These are phyloP conservation scores for Channa argus DNA, from an alignment of 2,113 vertebrate species.

Conservation along the genomic window DNA sequence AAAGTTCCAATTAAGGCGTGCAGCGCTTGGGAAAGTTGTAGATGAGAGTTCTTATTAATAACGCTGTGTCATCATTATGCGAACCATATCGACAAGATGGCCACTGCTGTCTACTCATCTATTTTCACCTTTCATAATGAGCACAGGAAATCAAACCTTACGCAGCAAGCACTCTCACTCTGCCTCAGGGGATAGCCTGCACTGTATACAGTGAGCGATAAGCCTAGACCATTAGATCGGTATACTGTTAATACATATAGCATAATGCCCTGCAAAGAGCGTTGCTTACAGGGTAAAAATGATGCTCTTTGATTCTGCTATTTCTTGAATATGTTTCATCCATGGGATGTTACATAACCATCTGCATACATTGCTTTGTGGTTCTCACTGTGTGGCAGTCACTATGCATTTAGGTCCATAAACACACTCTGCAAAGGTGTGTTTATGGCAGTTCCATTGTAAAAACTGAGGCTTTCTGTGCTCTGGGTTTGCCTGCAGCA, in stretches of 20 bases:
- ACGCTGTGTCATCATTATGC: slow-evolving; percentile 53
- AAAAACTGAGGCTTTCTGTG: slow-evolving; percentile 9
- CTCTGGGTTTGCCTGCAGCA: neutral
- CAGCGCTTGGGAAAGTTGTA: slow-evolving; percentile 7
- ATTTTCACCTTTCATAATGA: slow-evolving; percentile 72
- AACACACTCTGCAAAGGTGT: slow-evolving; percentile 36
- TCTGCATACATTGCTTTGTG: slow-evolving; percentile 28
- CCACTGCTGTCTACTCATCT: slow-evolving; percentile 61
- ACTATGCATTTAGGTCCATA: slow-evolving; percentile 30
- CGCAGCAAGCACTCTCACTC: slow-evolving; percentile 46
- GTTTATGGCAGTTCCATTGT: slow-evolving; percentile 22
- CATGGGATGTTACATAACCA: slow-evolving; percentile 10
- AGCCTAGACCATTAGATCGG: slow-evolving; percentile 39
- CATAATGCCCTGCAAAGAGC: slow-evolving; percentile 26
- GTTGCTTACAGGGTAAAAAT: slow-evolving; percentile 31
- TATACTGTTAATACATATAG: slow-evolving; percentile 17
- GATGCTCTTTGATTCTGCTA: slow-evolving; percentile 14
- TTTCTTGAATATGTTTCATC: slow-evolving; percentile 21
- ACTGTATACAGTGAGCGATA: slow-evolving; percentile 23
- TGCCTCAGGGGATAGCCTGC: slow-evolving; percentile 28
- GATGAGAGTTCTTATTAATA: slow-evolving; percentile 46
- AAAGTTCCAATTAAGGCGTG: neutral
- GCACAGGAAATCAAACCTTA: slow-evolving; percentile 64
- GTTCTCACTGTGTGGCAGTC: slow-evolving; percentile 28
- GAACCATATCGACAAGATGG: slow-evolving; percentile 57